Percentiles rank a stretch among this genome's conserved stretches.
phyloP scores from a whole-genome alignment of 2,113 vertebrate species.

The Oenanthe melanoleuca region DNA sequence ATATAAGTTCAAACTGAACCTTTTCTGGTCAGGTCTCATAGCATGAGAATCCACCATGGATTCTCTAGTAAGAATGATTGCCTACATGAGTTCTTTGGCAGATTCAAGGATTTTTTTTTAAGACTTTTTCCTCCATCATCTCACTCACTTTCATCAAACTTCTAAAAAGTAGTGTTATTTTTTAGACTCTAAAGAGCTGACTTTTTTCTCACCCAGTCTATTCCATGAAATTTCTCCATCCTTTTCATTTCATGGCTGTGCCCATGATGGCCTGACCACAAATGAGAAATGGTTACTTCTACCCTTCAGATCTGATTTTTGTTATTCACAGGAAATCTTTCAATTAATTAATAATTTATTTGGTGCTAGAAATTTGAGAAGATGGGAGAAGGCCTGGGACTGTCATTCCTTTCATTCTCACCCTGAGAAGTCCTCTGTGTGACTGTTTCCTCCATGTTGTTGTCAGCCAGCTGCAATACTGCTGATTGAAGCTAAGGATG shows the following conservation, averaged over 20 bases:
- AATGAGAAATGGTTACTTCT: not conserved
- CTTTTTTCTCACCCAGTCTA: not conserved
- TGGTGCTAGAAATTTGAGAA: not conserved
- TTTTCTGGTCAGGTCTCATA: not conserved
- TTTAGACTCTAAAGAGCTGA: not conserved
- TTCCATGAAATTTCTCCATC: not conserved
- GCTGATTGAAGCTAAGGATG: not conserved
- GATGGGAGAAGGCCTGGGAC: not conserved
- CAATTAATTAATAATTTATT: not conserved
- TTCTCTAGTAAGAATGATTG: not conserved
- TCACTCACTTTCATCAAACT: not conserved
- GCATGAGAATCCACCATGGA: not conserved
- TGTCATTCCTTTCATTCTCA: not conserved
- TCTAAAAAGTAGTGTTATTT: not conserved
- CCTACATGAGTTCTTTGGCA: not conserved
- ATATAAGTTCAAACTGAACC: not conserved
- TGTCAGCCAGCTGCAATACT: not conserved
- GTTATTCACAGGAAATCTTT: not conserved
- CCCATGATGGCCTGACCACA: not conserved
- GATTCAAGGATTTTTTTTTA: not conserved
- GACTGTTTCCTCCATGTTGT: not conserved
- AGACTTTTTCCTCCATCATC: not conserved
- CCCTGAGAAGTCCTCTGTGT: not conserved
- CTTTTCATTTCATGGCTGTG: not conserved
- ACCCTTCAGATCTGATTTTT: not conserved